These are phyloP conservation scores for Cheumatopsyche charites DNA, from an alignment of 1,140 invertebrate genomes.

Conservation along the genomic window DNA sequence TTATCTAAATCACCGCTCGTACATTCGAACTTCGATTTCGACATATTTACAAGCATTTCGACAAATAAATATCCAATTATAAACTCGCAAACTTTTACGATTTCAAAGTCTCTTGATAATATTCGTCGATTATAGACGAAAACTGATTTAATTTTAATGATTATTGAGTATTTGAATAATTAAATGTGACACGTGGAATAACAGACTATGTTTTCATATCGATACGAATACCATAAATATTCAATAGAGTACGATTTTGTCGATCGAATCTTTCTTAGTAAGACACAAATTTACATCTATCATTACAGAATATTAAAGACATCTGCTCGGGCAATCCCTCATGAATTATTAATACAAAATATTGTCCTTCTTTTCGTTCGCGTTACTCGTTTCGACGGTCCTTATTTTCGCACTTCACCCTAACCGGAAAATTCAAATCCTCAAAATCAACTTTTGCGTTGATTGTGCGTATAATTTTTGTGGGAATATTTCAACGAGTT, in stretches of 20 bases:
- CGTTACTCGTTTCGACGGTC: neutral
- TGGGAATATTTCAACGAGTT: neutral
- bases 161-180: no score
- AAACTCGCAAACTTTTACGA: no score
- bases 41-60: no score
- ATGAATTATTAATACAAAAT: slow-evolving; percentile 21
- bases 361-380: slow-evolving; percentile 2
- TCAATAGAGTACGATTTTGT: slow-evolving; percentile 2
- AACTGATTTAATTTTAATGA: no score
- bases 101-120: no score
- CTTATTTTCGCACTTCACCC: neutral
- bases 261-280: neutral
- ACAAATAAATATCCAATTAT: no score
- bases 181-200: no score
- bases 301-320: slow-evolving; percentile 18
- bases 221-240: slow-evolving; percentile 16
- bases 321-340: slow-evolving; percentile 6
- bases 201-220: neutral
- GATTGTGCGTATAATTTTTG: slow-evolving; percentile 16
- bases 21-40: no score
- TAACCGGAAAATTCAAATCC: neutral
- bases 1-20: neutral
- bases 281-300: slow-evolving; percentile 16
- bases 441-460: slow-evolving; percentile 16
- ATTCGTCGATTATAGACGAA: no score